phyloP scores from a whole-genome alignment of 35 echinoderm and acorn worm genomes.

The Acanthaster planci region DNA sequence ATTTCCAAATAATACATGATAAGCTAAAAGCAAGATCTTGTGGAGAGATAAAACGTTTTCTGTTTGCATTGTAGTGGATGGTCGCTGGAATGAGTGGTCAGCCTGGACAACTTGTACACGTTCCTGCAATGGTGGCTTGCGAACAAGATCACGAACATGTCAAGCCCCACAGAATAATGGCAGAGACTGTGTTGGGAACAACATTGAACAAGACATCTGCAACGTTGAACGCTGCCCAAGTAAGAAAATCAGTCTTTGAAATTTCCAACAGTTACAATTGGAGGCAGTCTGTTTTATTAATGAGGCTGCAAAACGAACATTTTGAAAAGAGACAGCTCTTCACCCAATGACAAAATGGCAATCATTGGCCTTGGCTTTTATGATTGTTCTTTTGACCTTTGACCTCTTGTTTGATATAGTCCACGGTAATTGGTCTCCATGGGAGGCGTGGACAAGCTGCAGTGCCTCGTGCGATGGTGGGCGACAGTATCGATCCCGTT shows the following conservation, averaged over 20 bases:
- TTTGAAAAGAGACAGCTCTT: no score
- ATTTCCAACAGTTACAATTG: neutral
- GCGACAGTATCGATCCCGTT: conserved; percentile 43
- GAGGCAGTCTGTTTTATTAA: no score
- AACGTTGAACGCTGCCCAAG: conserved; percentile 74
- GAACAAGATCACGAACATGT: conserved; percentile 63
- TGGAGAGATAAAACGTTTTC: no score
- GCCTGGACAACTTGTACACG: conserved; percentile 72
- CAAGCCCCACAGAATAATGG: conserved; percentile 59
- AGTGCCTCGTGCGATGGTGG: conserved; percentile 72
- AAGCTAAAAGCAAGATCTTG: no score
- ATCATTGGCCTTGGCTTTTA: no score
- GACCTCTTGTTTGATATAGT: conserved; percentile 48
- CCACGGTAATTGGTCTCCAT: conserved; percentile 78
- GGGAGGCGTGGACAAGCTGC: conserved; percentile 74
- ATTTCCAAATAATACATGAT: no score
- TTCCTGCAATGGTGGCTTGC: conserved; percentile 73
- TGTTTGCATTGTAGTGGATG: conserved; percentile 72
- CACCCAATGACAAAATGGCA: no score
- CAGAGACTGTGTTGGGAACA: conserved; percentile 45
- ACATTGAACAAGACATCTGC: conserved; percentile 40
- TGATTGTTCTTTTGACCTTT: neutral
- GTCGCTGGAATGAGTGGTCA: conserved; percentile 62
- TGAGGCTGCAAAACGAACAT: no score
- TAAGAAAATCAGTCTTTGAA: conserved; percentile 36